Evolutionary conservation across 2,797 vertebrate species (phyloP).

Genomic region (Pelobates cultripes): DNA sequence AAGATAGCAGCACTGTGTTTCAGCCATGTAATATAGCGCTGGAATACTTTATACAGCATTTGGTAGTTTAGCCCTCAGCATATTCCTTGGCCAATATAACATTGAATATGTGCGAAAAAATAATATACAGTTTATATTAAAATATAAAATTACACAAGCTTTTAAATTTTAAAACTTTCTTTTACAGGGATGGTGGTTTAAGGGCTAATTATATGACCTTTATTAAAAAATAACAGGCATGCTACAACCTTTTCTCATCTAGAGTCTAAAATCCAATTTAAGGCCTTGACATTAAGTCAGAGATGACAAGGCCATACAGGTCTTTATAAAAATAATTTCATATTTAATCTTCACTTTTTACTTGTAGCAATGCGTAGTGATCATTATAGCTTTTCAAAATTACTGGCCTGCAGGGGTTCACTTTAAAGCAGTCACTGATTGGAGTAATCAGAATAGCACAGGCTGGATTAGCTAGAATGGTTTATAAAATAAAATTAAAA

Average conservation of each 20-base stretch:
- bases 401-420: conserved; percentile 66
- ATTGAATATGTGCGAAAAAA: background rate
- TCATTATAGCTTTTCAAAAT: conserved; percentile 58
- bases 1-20: no score
- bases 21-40: no score
- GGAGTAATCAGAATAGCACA: conserved; percentile 68
- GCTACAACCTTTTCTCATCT: conserved; percentile 16
- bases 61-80: no score
- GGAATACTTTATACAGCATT: no score
- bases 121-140: background rate
- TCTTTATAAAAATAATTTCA: conserved; percentile 54
- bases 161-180: conserved; percentile 1
- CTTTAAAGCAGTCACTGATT: conserved; percentile 66
- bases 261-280: conserved; percentile 45
- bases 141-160: conserved; percentile 18
- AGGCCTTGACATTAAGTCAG: conserved; percentile 49
- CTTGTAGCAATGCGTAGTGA: conserved; percentile 48
- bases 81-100: background rate
- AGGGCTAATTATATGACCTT: conserved; percentile 20
- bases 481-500: conserved; percentile 70
- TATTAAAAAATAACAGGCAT: conserved; percentile 1
- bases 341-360: conserved; percentile 51
- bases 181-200: conserved; percentile 19
- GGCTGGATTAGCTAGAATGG: conserved; percentile 66
- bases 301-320: conserved; percentile 45